Evolutionary conservation across 2,797 vertebrate species (phyloP).

Genomic region (Lagodon rhomboides): DNA sequence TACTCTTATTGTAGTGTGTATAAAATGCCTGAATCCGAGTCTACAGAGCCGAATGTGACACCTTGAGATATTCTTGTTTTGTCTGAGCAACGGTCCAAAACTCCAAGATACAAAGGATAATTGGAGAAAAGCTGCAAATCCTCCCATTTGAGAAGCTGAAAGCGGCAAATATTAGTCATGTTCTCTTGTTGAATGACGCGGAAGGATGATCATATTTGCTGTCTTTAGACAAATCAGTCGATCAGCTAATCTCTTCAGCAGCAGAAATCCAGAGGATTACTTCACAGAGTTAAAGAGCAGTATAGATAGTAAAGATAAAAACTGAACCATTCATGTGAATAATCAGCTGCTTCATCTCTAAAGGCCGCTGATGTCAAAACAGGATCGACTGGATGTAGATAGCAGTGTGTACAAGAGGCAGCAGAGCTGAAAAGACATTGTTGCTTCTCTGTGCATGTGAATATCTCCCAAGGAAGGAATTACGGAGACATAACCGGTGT

Average conservation of each 20-base stretch:
- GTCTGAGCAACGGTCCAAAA: background rate
- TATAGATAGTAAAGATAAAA: background rate
- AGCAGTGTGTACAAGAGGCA: slow-evolving; percentile 5
- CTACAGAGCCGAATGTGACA: too few species aligned
- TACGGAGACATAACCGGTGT: slow-evolving; percentile 17
- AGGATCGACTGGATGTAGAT: slow-evolving; percentile 14
- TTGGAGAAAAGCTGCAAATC: background rate
- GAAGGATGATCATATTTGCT: background rate
- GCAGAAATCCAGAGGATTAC: too few species aligned
- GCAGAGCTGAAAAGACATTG: background rate
- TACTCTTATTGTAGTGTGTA: too few species aligned
- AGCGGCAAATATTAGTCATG: background rate
- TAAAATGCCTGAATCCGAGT: too few species aligned
- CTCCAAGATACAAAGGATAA: background rate
- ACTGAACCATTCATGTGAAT: background rate
- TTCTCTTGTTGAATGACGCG: background rate
- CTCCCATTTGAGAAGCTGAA: background rate
- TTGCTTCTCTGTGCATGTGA: background rate
- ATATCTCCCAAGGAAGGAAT: slow-evolving; percentile 10
- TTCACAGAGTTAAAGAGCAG: background rate
- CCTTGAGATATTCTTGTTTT: too few species aligned
- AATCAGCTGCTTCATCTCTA: background rate
- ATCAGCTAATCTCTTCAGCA: background rate
- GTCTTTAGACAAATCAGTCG: background rate
- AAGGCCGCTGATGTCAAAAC: slow-evolving; percentile 1